These are phyloP conservation scores for Drosophila eugracilis DNA, from an alignment of 1,140 invertebrate species.

Conservation along the genomic window DNA sequence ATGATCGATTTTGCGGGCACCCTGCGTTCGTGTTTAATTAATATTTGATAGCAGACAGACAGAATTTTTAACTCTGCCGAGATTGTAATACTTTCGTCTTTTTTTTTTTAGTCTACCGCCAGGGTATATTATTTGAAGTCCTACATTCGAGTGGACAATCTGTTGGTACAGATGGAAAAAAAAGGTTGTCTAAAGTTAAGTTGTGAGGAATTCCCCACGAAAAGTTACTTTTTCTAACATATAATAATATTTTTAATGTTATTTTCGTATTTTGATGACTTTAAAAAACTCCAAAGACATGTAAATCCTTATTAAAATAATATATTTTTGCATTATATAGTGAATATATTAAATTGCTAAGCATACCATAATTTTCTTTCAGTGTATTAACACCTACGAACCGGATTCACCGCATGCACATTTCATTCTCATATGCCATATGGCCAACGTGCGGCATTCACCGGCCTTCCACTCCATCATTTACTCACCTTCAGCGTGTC, in stretches of 20 bases:
- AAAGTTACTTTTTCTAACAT: neutral
- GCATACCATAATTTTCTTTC: neutral
- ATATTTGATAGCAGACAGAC: constrained; percentile 24
- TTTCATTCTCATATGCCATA: constrained; percentile 37
- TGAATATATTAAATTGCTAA: too few relatives aligned
- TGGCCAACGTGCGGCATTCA: constrained; percentile 1
- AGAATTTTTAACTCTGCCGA: constrained; percentile 3
- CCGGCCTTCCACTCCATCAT: constrained; percentile 22
- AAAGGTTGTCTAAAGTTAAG: neutral
- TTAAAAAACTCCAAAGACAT: too few relatives aligned
- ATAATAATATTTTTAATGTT: too few relatives aligned
- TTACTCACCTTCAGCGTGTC: constrained; percentile 86
- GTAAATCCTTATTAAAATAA: too few relatives aligned
- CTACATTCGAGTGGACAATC: neutral
- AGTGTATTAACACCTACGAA: neutral
- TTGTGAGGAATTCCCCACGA: neutral
- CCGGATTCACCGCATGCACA: constrained; percentile 13
- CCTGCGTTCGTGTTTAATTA: constrained; percentile 19
- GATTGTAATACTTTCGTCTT: neutral
- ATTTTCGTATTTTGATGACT: too few relatives aligned
- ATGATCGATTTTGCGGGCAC: constrained; percentile 35
- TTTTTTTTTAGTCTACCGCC: neutral
- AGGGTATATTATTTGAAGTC: neutral
- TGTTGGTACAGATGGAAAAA: neutral
- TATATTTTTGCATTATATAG: too few relatives aligned